phyloP scores from a whole-genome alignment of 2,113 vertebrate species.

The Chlorodrepanis virens region DNA sequence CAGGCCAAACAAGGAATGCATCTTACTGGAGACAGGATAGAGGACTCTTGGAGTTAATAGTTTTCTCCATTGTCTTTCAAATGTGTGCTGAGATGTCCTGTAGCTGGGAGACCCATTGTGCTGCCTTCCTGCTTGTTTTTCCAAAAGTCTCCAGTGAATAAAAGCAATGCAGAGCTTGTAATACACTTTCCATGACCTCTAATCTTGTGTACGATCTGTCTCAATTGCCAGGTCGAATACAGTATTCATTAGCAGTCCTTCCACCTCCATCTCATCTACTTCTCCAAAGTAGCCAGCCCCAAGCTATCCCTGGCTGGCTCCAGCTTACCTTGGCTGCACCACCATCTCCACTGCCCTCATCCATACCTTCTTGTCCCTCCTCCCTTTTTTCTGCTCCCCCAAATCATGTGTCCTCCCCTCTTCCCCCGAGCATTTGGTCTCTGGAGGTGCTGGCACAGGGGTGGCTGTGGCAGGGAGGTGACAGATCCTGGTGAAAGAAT shows the following conservation, averaged over 20 bases:
- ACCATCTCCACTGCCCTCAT: background rate
- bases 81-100: constrained; percentile 40
- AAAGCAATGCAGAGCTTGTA: constrained; percentile 8
- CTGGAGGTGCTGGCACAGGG: background rate
- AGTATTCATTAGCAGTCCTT: background rate
- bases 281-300: background rate
- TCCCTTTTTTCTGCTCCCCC: background rate
- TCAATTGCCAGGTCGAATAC: background rate
- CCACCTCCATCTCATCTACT: background rate
- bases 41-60: constrained; percentile 57
- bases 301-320: background rate
- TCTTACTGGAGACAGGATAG: constrained; percentile 62
- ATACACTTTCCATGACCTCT: constrained; percentile 63
- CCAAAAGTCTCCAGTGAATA: constrained; percentile 59
- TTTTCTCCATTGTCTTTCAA: constrained; percentile 64
- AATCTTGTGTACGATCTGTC: constrained; percentile 19
- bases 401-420: background rate
- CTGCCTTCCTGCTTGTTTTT: constrained; percentile 67
- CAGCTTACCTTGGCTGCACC: fast-evolving
- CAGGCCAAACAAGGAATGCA: constrained; percentile 43
- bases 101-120: constrained; percentile 47
- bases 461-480: background rate
- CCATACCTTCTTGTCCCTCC: background rate
- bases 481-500: background rate
- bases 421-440: background rate